phyloP scores from a whole-genome alignment of 2,888 invertebrate genomes.

The Rhopalosiphum nymphaeae region DNA sequence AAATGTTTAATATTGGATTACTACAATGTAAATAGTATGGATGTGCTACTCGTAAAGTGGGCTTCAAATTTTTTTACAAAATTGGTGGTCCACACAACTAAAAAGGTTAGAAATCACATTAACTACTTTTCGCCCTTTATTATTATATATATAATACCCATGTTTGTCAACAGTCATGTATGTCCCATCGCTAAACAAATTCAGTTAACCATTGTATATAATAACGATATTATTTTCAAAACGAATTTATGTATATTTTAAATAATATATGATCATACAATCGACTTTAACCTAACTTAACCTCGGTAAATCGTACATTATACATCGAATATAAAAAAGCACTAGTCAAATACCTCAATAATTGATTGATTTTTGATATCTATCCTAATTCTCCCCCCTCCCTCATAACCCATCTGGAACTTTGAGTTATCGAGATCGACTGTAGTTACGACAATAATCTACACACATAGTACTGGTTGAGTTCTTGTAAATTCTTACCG shows the following conservation, averaged over 20 bases:
- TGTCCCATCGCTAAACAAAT: not conserved
- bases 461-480: not conserved
- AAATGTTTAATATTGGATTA: too few relatives aligned
- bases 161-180: not conserved
- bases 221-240: not conserved
- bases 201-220: not conserved
- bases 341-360: not conserved
- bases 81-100: too few relatives aligned
- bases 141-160: not conserved
- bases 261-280: not conserved
- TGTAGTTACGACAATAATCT: not conserved
- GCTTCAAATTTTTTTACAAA: too few relatives aligned
- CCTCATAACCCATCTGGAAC: not conserved
- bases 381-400: not conserved
- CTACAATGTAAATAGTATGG: too few relatives aligned
- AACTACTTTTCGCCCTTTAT: not conserved
- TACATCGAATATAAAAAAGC: not conserved
- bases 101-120: not conserved
- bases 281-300: too few relatives aligned
- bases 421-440: not conserved
- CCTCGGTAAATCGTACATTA: not conserved
- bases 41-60: too few relatives aligned
- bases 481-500: not conserved
- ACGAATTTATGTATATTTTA: not conserved
- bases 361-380: not conserved